Base-by-base conservation (phyloP, 2,888 invertebrate species). In the Vanessa cardui region DNA sequence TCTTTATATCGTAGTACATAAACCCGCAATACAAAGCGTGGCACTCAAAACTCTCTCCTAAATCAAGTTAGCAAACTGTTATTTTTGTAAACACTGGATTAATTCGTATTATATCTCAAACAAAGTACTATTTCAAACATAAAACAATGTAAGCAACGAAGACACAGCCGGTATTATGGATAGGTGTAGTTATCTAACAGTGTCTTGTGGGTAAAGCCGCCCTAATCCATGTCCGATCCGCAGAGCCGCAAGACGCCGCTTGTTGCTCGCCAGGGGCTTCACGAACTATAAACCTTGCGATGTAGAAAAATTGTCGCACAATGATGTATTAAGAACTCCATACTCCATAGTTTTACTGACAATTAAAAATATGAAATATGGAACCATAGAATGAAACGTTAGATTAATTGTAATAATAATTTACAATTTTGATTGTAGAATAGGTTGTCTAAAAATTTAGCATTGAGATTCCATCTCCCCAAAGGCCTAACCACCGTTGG, bases 201-300 rank as follows among this genome's bases (percentile, higher is more conserved):
- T 75, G 75, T 79, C 77, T 80, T 78, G 79, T 78, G 81, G 79
- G 79, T 75, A 85, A 86, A 86, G 86, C 87, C 80, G 80, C 74
- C 82, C 82, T 90, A 90, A 90, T 90, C 90, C 88, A 79, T 72
- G 79, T 73, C 77, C 78, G 80, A 80, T 78, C 77, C 79, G 77
- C 70, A 79, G 74, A 73, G 77, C 85, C 83, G 77, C 83, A 87
- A 89, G 90, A 89, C 87, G 83, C 76, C 82, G 87, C 88, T 88
- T 89, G 89, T 90, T 89, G 89, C 88, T 82, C 73, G 78, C 78
- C 78, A 69, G 79, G 77, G 89, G 89, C 88, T 90, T 90, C 90
- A 50, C 66, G 67, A 72, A 73, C 74, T 67, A 69, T 66, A 66
- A 71, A 69, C 68, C 52, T 59, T 70, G 64, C 66, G 65, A 64